Evolutionary conservation across 2,797 vertebrate genomes (phyloP), one percentile per base, ranked within the genome.

Genomic region (Poecilia wingei): DNA sequence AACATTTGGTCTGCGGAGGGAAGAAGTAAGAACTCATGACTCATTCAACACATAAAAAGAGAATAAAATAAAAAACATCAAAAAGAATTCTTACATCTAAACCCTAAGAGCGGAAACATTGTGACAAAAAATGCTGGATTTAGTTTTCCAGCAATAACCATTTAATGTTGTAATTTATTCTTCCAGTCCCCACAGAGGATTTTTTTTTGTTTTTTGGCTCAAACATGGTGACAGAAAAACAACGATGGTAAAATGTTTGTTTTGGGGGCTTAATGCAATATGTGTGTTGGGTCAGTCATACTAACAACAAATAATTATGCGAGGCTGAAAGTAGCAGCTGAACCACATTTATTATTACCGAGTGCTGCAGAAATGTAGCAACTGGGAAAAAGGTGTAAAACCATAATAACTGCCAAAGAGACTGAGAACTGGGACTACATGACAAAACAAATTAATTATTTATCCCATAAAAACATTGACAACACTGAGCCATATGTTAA

Each of bases 1-100:
- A 96, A 87, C 95, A 96, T 83, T 96, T 96, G 59, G 95, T 96
- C 95, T 96, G 88, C 84, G 81, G 80, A 70, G 83, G 70, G 49
- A 86, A 82, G 36, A 82, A 68, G 33, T 20, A 57, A 74, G 14
- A 89, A 9, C 49, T 7, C 53, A 78, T 46, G 33, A 68, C 74
- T 86, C 20, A 75, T 77, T 36, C 78, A 83, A 84, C 51, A 73
- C 6, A 22, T 20, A n/a, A 49, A 74, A 14, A 25, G 20, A 41
- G 43, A 78, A 25, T 33, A 1, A 45, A 47, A 79, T 43, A 2
- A 41, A 78, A 55, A 14, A 45, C 25, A 73, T 16, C 1, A 31
- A 0, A 66, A 78, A 75, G 9, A 31, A 80, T 16, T 70, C 22
- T 46, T 45, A 64, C 76, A 76, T 25, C n/a, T 28, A 74, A 79